Evolutionary conservation across 1,140 invertebrate genomes (phyloP).

Genomic region (Geopemphigus sp.): DNA sequence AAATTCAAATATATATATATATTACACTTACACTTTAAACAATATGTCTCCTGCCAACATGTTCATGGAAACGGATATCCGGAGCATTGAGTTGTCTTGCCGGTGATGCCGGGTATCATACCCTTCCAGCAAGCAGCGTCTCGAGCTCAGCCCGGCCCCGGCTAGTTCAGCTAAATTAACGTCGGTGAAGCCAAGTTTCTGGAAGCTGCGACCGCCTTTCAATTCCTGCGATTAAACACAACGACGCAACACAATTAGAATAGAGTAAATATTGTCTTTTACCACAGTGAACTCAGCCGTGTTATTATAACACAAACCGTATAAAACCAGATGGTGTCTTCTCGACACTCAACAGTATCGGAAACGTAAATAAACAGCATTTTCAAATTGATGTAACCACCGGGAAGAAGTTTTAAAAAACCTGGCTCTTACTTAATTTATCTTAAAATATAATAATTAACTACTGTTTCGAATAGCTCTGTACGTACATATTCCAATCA

Average conservation of each 20-base stretch:
- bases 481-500: too few relatives aligned
- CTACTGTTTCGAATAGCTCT: too few relatives aligned
- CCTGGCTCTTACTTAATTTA: too few relatives aligned
- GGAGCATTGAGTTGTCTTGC: constrained; percentile 93
- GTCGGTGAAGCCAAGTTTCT: constrained; percentile 95
- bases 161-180: constrained; percentile 95
- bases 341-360: too few relatives aligned
- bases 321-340: too few relatives aligned
- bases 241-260: neutral
- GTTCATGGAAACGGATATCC: constrained; percentile 86
- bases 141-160: constrained; percentile 79
- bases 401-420: too few relatives aligned
- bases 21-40: constrained; percentile 87
- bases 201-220: constrained; percentile 85
- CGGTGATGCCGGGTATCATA: constrained; percentile 86
- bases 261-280: neutral
- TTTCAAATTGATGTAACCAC: too few relatives aligned
- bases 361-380: too few relatives aligned
- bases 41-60: constrained; percentile 93
- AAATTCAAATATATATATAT: neutral
- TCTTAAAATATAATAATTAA: too few relatives aligned
- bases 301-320: too few relatives aligned
- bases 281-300: too few relatives aligned
- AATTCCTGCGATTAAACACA: constrained; percentile 61
- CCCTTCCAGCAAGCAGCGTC: constrained; percentile 87